phyloP scores from a whole-genome alignment of 2,888 invertebrate species.

The Drosophila hawaiiensis region DNA sequence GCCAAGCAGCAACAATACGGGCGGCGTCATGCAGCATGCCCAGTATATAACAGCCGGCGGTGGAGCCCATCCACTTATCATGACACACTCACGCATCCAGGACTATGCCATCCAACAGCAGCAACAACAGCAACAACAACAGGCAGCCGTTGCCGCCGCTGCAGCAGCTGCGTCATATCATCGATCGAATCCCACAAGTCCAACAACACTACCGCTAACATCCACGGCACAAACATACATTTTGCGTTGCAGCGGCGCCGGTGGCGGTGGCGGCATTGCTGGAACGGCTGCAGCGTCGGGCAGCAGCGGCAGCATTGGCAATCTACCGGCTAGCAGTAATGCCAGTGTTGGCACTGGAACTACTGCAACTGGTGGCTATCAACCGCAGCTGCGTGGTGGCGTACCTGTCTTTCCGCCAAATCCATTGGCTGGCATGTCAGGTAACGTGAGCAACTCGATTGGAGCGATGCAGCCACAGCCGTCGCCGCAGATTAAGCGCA shows the following conservation, averaged over 20 bases:
- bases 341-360: constrained; percentile 12
- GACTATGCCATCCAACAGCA: constrained; percentile 80
- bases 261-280: constrained; percentile 29
- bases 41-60: constrained; percentile 80
- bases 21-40: constrained; percentile 73
- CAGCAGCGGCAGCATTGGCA: constrained; percentile 69
- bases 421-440: constrained; percentile 71
- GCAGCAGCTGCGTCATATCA: constrained; percentile 85
- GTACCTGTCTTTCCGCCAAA: constrained; percentile 89
- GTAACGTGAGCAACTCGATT: constrained; percentile 51
- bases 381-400: constrained; percentile 89
- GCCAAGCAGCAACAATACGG: constrained; percentile 72
- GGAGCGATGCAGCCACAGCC: constrained; percentile 82
- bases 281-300: constrained; percentile 39
- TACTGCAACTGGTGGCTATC: constrained; percentile 85
- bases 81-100: constrained; percentile 83
- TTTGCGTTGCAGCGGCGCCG: constrained; percentile 78
- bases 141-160: constrained; percentile 71
- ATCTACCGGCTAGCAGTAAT: constrained; percentile 47
- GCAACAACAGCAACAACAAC: constrained; percentile 77
- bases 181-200: constrained; percentile 91
- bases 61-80: constrained; percentile 82
- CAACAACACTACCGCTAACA: constrained; percentile 86
- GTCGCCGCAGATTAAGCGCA: constrained; percentile 87
- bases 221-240: constrained; percentile 82